These are phyloP conservation scores for Drosophila melanosoma DNA, from an alignment of 2,888 invertebrate species.

Conservation along the genomic window DNA sequence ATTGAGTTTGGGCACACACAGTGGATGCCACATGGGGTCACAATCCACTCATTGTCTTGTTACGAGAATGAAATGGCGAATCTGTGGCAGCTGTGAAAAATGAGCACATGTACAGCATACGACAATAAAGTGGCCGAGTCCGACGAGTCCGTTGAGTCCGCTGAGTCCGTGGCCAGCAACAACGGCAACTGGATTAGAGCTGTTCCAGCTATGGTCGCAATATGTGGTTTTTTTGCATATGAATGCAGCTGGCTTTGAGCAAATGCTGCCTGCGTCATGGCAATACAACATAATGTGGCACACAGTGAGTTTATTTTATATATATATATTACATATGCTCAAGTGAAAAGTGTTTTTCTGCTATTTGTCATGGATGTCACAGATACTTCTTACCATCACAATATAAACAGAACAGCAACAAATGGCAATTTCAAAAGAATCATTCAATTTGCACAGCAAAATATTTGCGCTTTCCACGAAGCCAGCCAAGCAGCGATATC, in stretches of 20 bases:
- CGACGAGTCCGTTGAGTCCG: neutral
- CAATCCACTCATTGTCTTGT: conserved; percentile 36
- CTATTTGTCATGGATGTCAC: conserved; percentile 31
- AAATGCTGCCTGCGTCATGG: conserved; percentile 12
- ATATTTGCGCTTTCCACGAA: conserved; percentile 34
- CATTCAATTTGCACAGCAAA: conserved; percentile 53
- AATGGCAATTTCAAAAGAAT: conserved; percentile 5
- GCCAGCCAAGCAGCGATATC: conserved; percentile 11
- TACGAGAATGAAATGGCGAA: conserved; percentile 43
- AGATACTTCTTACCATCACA: neutral
- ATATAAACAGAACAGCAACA: neutral
- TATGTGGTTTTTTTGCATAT: conserved; percentile 6
- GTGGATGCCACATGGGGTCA: conserved; percentile 12
- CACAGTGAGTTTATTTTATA: conserved; percentile 52
- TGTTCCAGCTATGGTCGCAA: conserved; percentile 18
- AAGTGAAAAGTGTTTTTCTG: conserved; percentile 33
- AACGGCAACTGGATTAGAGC: conserved; percentile 20
- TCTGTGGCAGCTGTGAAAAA: conserved; percentile 70
- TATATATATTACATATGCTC: conserved; percentile 55
- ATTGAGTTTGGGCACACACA: conserved; percentile 4
- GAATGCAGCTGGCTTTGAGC: neutral
- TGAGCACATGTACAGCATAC: conserved; percentile 61
- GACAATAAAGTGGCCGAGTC: conserved; percentile 38
- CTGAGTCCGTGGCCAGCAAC: neutral
- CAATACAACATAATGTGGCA: conserved; percentile 9